Conservation (phyloP, 2,113 vertebrate genomes). For the Alligator mississippiensis region DNA sequence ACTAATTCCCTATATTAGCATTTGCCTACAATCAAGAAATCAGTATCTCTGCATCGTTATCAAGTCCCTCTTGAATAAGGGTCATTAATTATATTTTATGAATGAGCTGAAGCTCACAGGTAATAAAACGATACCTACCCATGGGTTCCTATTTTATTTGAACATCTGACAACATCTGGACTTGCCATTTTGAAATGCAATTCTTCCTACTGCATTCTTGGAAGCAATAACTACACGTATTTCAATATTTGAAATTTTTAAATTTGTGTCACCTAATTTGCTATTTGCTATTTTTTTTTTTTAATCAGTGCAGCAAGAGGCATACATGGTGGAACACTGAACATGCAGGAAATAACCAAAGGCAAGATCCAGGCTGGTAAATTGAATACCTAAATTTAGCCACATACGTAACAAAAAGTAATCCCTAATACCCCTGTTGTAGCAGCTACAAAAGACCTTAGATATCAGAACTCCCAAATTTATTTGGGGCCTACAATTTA, state of each 20-base stretch:
- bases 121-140: not conserved
- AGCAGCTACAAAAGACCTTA: too few species aligned
- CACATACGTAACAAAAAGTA: too few species aligned
- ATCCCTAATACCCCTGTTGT: too few species aligned
- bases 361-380: not conserved
- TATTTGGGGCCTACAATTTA: too few species aligned
- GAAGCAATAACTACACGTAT: not conserved
- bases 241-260: not conserved
- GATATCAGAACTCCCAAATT: too few species aligned
- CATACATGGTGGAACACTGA: not conserved
- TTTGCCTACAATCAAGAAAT: not conserved
- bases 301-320: not conserved
- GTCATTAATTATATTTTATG: not conserved
- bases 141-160: not conserved
- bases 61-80: not conserved
- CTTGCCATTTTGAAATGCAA: slow-evolving; percentile 11
- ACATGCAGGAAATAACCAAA: not conserved
- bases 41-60: not conserved
- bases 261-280: not conserved
- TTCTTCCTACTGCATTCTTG: not conserved
- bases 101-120: not conserved
- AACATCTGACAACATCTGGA: not conserved
- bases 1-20: not conserved
- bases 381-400: too few species aligned
- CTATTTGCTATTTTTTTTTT: not conserved